Evolutionary conservation across 2,888 invertebrate genomes (phyloP).

Genomic region (Diogma glabrata): DNA sequence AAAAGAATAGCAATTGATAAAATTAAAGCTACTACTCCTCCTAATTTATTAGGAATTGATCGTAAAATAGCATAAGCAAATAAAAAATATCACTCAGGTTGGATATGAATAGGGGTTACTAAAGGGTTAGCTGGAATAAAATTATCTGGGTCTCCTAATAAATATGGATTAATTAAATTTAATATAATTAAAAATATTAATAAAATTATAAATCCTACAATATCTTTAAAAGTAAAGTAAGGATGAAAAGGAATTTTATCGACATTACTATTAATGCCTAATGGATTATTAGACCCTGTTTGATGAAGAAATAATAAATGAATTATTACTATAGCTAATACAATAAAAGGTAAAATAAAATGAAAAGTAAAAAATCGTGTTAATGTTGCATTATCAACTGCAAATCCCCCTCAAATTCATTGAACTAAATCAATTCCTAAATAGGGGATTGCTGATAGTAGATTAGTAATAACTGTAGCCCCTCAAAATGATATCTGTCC

Average conservation of each 20-base stretch:
- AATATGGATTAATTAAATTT: constrained; percentile 43
- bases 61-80: constrained; percentile 73
- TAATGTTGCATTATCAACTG: constrained; percentile 59
- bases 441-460: too few relatives aligned
- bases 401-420: too few relatives aligned
- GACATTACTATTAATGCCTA: constrained; percentile 51
- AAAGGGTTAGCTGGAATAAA: constrained; percentile 43
- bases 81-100: constrained; percentile 77
- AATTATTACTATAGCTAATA: constrained; percentile 46
- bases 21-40: constrained; percentile 44
- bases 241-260: constrained; percentile 60
- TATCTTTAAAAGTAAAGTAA: constrained; percentile 53
- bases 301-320: constrained; percentile 54
- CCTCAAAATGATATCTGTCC: constrained; percentile 72
- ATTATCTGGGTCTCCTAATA: constrained; percentile 60
- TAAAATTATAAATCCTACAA: constrained; percentile 48
- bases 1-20: constrained; percentile 55
- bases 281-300: constrained; percentile 55
- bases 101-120: constrained; percentile 60
- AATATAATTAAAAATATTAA: too few relatives aligned
- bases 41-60: constrained; percentile 68
- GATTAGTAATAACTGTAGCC: constrained; percentile 66
- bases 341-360: constrained; percentile 59
- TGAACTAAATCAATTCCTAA: too few relatives aligned
- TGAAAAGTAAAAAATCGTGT: constrained; percentile 67